Percentiles rank a stretch among this genome's conserved stretches.
Evolutionary conservation across 92 coral and sea anemone species (phyloP).

Genomic region (Muricea muricata): DNA sequence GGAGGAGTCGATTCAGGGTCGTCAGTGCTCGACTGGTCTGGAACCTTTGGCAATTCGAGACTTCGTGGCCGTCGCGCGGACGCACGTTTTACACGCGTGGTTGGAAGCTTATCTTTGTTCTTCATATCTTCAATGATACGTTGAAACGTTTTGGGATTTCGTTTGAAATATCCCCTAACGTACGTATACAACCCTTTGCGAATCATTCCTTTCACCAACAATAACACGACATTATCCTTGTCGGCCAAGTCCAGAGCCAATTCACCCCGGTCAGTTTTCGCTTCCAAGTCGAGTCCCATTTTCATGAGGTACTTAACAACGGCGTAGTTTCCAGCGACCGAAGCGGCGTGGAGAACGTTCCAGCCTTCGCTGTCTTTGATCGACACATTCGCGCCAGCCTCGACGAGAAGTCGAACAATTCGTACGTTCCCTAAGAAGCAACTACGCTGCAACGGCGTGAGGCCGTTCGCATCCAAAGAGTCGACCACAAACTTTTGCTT

Average conservation of each 20-base stretch:
- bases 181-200: slow-evolving; percentile 63
- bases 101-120: slow-evolving; percentile 33
- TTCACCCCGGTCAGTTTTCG: slow-evolving; percentile 83
- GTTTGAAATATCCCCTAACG: slow-evolving; percentile 69
- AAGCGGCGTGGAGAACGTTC: slow-evolving; percentile 95
- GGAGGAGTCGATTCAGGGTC: slow-evolving; percentile 17
- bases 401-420: slow-evolving; percentile 83
- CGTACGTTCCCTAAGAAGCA: slow-evolving; percentile 87
- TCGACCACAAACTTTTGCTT: slow-evolving; percentile 84
- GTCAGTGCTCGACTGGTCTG: slow-evolving; percentile 34
- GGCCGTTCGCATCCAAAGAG: slow-evolving; percentile 91
- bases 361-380: slow-evolving; percentile 98
- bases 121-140: slow-evolving; percentile 70
- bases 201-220: slow-evolving; percentile 87
- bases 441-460: slow-evolving; percentile 91
- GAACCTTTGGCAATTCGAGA: slow-evolving; percentile 29
- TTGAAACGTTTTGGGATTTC: slow-evolving; percentile 74
- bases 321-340: slow-evolving; percentile 89
- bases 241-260: slow-evolving; percentile 87
- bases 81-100: not conserved
- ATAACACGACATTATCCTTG: slow-evolving; percentile 73
- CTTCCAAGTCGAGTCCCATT: slow-evolving; percentile 81
- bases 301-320: slow-evolving; percentile 83
- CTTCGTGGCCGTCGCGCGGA: slow-evolving; percentile 57
- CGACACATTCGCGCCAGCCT: slow-evolving; percentile 83